phyloP scores from a whole-genome alignment of 2,888 invertebrate species.

The Pandemis heparana region DNA sequence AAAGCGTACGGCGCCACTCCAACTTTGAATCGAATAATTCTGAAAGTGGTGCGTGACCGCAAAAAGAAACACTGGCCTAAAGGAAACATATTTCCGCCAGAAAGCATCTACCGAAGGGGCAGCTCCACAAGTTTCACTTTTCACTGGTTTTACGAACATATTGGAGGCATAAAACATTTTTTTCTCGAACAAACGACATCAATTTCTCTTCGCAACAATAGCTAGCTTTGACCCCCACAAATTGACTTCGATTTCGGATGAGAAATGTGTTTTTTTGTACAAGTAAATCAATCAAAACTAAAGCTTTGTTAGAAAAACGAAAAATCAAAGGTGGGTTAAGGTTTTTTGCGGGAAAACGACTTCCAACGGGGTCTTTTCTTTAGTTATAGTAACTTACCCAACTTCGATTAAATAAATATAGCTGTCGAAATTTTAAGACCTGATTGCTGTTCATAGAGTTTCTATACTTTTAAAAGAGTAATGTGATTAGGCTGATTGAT shows the following conservation, averaged over 20 bases:
- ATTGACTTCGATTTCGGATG: conserved; percentile 35
- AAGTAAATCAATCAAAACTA: conserved; percentile 27
- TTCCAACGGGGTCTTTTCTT: background rate
- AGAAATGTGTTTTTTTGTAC: conserved; percentile 29
- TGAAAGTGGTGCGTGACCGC: too few species aligned
- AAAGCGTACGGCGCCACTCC: too few species aligned
- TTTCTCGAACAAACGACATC: conserved; percentile 11
- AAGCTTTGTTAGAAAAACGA: conserved; percentile 13
- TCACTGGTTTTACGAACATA: conserved; percentile 6
- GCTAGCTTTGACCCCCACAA: conserved; percentile 21
- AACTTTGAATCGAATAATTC: too few species aligned
- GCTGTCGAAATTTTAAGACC: too few species aligned
- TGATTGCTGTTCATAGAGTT: too few species aligned
- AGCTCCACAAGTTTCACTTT: background rate
- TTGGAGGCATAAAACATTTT: conserved; percentile 7
- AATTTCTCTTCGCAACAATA: conserved; percentile 27
- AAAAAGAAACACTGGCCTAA: background rate
- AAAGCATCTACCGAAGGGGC: too few species aligned
- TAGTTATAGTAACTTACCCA: background rate
- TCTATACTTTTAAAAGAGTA: too few species aligned
- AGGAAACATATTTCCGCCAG: background rate
- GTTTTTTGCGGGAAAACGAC: background rate
- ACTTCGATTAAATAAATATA: too few species aligned
- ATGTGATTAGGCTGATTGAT: too few species aligned
- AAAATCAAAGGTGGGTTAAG: background rate